These are phyloP conservation scores for Troides oblongomaculatus DNA, from an alignment of 2,888 invertebrate species.

Conservation along the genomic window DNA sequence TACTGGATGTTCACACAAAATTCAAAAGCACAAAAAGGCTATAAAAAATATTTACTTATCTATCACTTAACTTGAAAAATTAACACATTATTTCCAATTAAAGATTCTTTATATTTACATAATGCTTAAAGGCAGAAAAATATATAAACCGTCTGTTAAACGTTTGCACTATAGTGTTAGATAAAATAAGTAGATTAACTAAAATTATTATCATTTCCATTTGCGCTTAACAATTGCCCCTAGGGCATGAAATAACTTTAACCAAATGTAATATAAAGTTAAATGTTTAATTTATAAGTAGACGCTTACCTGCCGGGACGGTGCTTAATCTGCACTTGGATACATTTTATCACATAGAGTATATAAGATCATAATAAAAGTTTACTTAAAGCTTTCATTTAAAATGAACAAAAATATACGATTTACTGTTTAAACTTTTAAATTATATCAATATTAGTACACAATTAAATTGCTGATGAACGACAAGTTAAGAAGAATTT, in stretches of 20 bases:
- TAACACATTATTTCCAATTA: too few relatives aligned
- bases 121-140: neutral
- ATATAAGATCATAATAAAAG: slow-evolving; percentile 1
- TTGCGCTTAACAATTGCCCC: slow-evolving; percentile 22
- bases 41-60: too few relatives aligned
- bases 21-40: too few relatives aligned
- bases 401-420: too few relatives aligned
- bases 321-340: slow-evolving; percentile 27
- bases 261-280: slow-evolving; percentile 22
- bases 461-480: neutral
- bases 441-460: neutral
- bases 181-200: slow-evolving; percentile 26
- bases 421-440: too few relatives aligned
- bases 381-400: neutral
- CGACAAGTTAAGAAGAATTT: neutral
- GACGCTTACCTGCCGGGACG: slow-evolving; percentile 14
- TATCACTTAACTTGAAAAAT: too few relatives aligned
- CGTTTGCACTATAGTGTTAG: slow-evolving; percentile 15
- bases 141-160: slow-evolving; percentile 1
- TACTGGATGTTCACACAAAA: too few relatives aligned
- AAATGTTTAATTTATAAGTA: slow-evolving; percentile 25
- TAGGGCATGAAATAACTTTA: slow-evolving; percentile 26
- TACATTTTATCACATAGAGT: slow-evolving; percentile 19
- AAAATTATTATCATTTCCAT: slow-evolving; percentile 23
- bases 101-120: neutral